A percentile compares a stretch with the other conserved stretches of the same genome.
phyloP scores from a whole-genome alignment of 1,140 invertebrate species.

The Odontomachus brunneus region DNA sequence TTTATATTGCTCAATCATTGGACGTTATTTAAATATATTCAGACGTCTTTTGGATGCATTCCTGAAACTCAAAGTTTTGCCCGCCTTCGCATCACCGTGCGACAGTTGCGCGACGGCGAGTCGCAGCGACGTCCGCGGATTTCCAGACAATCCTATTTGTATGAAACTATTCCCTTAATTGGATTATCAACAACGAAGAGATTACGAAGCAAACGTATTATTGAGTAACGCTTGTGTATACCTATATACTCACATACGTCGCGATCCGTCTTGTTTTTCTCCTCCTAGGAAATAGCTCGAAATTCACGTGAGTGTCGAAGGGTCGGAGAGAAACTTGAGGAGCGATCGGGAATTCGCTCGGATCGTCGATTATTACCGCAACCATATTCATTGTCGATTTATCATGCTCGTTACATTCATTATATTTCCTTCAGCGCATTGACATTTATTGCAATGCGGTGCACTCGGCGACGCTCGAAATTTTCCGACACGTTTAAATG shows the following conservation, averaged over 20 bases:
- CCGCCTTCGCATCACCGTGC: too few species aligned
- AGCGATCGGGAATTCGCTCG: background rate
- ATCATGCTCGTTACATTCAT: background rate
- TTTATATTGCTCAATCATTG: too few species aligned
- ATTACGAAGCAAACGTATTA: conserved; percentile 37
- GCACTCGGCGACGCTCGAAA: background rate
- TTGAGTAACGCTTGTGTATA: conserved; percentile 5
- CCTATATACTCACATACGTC: background rate
- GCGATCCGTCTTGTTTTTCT: background rate
- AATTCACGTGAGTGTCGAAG: background rate
- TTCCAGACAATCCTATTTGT: conserved; percentile 49
- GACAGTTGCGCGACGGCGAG: background rate
- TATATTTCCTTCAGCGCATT: background rate
- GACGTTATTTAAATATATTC: too few species aligned
- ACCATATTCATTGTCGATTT: background rate
- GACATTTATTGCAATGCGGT: background rate
- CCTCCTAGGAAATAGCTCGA: background rate
- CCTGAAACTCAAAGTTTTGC: too few species aligned
- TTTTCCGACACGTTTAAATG: conserved; percentile 6
- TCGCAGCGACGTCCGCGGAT: background rate
- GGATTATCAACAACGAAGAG: conserved; percentile 34
- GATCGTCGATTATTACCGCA: conserved; percentile 6
- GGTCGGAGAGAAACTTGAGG: too few species aligned
- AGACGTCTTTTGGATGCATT: too few species aligned
- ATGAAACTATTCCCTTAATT: conserved; percentile 40